Base-by-base conservation (phyloP, 2,888 invertebrate species). In the Notocelia uddmanniana region DNA sequence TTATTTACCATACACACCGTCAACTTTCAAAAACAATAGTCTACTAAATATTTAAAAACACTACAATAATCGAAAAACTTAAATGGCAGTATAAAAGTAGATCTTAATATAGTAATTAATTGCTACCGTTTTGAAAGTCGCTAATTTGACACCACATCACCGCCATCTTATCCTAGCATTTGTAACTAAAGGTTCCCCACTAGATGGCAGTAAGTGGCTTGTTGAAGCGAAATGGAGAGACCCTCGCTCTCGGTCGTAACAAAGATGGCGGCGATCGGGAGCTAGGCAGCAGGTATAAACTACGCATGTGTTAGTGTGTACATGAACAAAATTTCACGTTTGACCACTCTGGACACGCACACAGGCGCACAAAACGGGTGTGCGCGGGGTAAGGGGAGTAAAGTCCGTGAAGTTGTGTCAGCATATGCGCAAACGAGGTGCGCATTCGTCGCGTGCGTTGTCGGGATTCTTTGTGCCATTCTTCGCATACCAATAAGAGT, bases 381-480 rank as follows among this genome's bases (percentile, higher is more conserved):
- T 80, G 84, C 82, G 92, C 91, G 94, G 92, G 92, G 91, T 84
- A 86, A 88, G 89, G 92, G 93, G 92, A 86, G 91, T 83, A 89
- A 93, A 92, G 92, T 92, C 93, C 92, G 87, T 93, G 93, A 93
- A 95, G 95, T 95, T 95, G 95, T 94, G 95, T 95, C 95, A 95
- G 95, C 95, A 95, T 94, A 94, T 96, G 96, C 96, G 96, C 96
- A 95, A 95, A 95, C 95, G 95, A 95, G 95, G 94, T 97, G 96
- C 96, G 97, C 96, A 95, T 95, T 95, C 95, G 95, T 94, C 95
- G 95, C 95, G 95, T 96, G 97, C 97, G 97, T 97, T 97, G 97
- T 97, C 97, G 96, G 96, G 97, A 97, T 97, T 98, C 97, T 97
- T 97, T 97, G 97, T 97, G 97, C 97, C 97, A 98, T 98, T 97